Evolutionary conservation across 2,113 vertebrate genomes (phyloP), one percentile per base, ranked within the genome.

Genomic region (Stictonetta naevosa): DNA sequence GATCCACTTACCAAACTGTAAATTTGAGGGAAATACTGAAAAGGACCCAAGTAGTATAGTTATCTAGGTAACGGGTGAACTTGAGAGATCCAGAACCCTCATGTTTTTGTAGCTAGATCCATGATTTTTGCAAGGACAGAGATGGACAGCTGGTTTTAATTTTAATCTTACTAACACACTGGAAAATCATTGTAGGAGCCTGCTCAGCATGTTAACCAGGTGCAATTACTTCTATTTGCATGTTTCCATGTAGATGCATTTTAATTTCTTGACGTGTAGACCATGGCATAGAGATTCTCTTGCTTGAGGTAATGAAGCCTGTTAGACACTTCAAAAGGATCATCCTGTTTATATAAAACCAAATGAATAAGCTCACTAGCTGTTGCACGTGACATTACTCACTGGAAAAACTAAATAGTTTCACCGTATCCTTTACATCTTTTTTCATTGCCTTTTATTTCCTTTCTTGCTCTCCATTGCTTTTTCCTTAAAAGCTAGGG

Each of bases 201-300:
- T 83, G 73, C n/a, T 74, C n/a, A 29, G 59, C 76, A 77, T 96
- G 40, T 92, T 71, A 94, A 92, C 44, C 71, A 50, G 15, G 52
- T 36, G 18, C 29, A 92, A 11, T 91, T 96, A 62, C 25, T 74
- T 74, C 40, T 44, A 74, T 89, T 91, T 92, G 28, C 46, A 63
- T 82, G 64, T 86, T 89, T 86, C 64, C 52, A 28, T 67, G 68
- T 81, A 78, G 64, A 86, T 74, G 50, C 12, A 74, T 89, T 81
- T 95, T 74, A 63, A 91, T 94, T 91, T 86, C 60, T 86, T 63
- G 7, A 20, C 77, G 26, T 71, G 50, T 71, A 31, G 23, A 34
- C 28, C 21, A 50, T 25, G n/a, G 55, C 46, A 53, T 23, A 10
- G 5, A 53, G 7, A 86, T 83, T 62, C 15, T 71, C 21, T 88